Percentiles rank a stretch among this genome's conserved stretches.
phyloP scores from a whole-genome alignment of 2,888 invertebrate genomes.

The Watsonalla binaria region DNA sequence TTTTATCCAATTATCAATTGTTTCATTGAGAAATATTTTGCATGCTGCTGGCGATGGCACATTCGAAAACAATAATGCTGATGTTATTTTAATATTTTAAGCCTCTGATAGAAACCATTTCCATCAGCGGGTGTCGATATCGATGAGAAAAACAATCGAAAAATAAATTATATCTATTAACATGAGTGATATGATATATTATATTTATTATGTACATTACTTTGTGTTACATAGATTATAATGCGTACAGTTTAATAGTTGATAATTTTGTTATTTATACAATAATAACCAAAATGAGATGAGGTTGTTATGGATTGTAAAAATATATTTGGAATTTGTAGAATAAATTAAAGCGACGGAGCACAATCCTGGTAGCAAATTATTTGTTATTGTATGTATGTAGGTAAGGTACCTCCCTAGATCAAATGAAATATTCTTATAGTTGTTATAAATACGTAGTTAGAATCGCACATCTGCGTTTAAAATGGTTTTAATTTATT shows the following conservation, averaged over 20 bases:
- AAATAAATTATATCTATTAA: no score
- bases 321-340: neutral
- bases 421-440: conserved; percentile 62
- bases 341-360: no score
- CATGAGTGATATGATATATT: no score
- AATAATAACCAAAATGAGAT: neutral
- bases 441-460: conserved; percentile 47
- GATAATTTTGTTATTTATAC: neutral
- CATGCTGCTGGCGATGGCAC: no score
- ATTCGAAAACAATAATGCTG: no score
- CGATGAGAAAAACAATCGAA: no score
- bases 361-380: conserved; percentile 1
- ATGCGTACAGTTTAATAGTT: neutral
- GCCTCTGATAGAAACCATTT: no score
- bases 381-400: neutral
- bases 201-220: neutral
- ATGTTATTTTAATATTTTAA: no score
- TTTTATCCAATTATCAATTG: neutral
- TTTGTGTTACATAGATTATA: neutral
- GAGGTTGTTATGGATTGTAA: neutral
- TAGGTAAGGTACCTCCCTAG: conserved; percentile 34
- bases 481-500: conserved; percentile 22
- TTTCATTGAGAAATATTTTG: no score
- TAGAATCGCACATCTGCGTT: conserved; percentile 25
- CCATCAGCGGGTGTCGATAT: no score